A percentile compares a stretch with the other conserved stretches of the same genome.
Conservation (phyloP, 2,797 vertebrate species). For the Scolopax bukidnonensis region DNA sequence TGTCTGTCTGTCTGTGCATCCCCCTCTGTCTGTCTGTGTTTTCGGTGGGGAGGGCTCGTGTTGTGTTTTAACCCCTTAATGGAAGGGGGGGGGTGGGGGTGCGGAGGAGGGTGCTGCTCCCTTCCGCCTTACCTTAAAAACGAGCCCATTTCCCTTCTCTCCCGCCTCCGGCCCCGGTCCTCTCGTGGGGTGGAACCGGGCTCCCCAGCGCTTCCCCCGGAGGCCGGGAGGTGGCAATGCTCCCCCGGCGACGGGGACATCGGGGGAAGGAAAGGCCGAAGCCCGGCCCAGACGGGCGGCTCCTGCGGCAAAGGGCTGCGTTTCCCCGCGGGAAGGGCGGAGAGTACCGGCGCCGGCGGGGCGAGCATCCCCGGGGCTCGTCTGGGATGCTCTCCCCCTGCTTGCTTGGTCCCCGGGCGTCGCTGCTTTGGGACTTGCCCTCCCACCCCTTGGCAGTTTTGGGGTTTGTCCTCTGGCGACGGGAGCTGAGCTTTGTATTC, state of each 20-base stretch:
- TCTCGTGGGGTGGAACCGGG: too few relatives aligned
- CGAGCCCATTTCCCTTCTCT: too few relatives aligned
- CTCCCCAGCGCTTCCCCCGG: background rate
- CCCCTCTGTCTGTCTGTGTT: too few relatives aligned
- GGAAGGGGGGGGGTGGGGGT: background rate
- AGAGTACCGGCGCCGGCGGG: too few relatives aligned
- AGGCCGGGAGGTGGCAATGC: background rate
- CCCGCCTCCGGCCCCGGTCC: too few relatives aligned
- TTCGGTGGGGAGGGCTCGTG: fast-evolving
- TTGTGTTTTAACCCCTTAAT: too few relatives aligned
- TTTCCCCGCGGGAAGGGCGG: background rate
- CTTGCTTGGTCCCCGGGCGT: too few relatives aligned
- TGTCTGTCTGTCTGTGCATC: too few relatives aligned
- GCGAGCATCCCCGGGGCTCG: too few relatives aligned
- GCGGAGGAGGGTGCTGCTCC: too few relatives aligned
- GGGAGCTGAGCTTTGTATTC: background rate
- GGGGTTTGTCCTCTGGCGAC: background rate
- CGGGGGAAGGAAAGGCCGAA: too few relatives aligned
- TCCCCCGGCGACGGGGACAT: background rate
- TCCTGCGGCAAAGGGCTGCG: background rate
- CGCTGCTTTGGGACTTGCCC: background rate
- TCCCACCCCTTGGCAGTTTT: fast-evolving
- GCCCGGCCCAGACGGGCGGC: background rate
- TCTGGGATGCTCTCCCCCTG: fast-evolving
- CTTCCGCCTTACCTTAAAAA: too few relatives aligned